These are phyloP conservation scores for Helicoverpa zea DNA, from an alignment of 1,140 invertebrate genomes.

Conservation along the genomic window DNA sequence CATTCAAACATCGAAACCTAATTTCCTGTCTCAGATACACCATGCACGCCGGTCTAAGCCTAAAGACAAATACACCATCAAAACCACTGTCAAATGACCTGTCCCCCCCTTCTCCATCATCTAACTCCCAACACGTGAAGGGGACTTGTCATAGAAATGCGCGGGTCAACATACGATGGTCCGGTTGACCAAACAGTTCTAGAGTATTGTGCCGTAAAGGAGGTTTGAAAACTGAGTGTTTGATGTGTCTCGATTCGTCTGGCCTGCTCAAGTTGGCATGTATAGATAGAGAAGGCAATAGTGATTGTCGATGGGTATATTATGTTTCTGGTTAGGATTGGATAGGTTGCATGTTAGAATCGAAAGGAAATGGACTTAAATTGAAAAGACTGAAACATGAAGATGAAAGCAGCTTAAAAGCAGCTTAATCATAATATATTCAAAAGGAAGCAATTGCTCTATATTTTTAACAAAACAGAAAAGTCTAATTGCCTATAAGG, in stretches of 20 bases:
- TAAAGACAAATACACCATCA: slow-evolving; percentile 80
- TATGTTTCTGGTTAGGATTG: neutral
- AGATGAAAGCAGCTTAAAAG: too few species aligned
- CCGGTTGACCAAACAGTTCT: slow-evolving; percentile 52
- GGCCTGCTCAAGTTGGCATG: neutral
- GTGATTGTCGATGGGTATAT: neutral
- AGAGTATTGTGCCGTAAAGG: slow-evolving; percentile 53
- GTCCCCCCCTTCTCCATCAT: slow-evolving; percentile 51
- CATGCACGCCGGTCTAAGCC: slow-evolving; percentile 71
- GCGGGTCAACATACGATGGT: slow-evolving; percentile 56
- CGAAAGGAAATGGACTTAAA: too few species aligned
- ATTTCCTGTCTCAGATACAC: slow-evolving; percentile 85
- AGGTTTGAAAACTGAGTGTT: slow-evolving; percentile 56
- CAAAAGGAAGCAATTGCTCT: too few species aligned
- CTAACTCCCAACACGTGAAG: slow-evolving; percentile 22
- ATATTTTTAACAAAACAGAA: too few species aligned
- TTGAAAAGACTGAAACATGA: too few species aligned
- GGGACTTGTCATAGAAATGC: slow-evolving; percentile 55
- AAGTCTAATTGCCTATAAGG: too few species aligned
- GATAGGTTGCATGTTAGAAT: too few species aligned
- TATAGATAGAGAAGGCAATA: neutral
- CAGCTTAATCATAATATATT: too few species aligned
- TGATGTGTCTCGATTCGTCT: slow-evolving; percentile 46
- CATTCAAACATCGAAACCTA: slow-evolving; percentile 83
- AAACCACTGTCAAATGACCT: slow-evolving; percentile 64